Percentiles rank a stretch among this genome's conserved stretches.
Conservation (phyloP, 1,140 invertebrate genomes). For the Drosophila watanabei region DNA sequence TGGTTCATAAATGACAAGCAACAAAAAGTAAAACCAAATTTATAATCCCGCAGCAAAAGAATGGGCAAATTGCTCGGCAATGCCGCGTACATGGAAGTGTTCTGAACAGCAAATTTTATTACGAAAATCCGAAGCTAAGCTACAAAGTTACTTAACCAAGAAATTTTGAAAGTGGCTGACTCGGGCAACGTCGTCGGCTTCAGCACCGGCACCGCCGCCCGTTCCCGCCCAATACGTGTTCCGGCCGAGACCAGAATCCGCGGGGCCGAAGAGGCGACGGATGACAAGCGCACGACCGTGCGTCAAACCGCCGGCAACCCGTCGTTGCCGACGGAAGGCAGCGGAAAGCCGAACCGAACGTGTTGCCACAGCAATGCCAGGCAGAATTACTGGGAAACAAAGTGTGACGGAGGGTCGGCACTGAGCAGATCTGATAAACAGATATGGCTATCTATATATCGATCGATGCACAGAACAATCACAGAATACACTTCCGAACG, state of each 20-base stretch:
- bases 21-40: constrained; percentile 1
- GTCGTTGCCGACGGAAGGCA: constrained; percentile 79
- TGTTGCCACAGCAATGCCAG: constrained; percentile 79
- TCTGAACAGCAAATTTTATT: constrained; percentile 85
- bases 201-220: constrained; percentile 72
- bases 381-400: constrained; percentile 84
- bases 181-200: constrained; percentile 83
- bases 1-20: too few relatives aligned
- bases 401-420: constrained; percentile 85
- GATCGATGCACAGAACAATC: constrained; percentile 86
- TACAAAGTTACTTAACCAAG: constrained; percentile 86
- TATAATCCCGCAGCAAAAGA: constrained; percentile 59
- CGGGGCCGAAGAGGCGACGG: constrained; percentile 62
- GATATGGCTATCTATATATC: constrained; percentile 77
- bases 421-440: constrained; percentile 86
- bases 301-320: constrained; percentile 77
- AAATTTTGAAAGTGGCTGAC: constrained; percentile 86
- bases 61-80: constrained; percentile 86
- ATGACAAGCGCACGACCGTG: constrained; percentile 71
- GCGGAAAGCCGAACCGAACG: constrained; percentile 75
- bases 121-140: constrained; percentile 86
- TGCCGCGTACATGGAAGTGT: constrained; percentile 85
- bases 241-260: constrained; percentile 61
- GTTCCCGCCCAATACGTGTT: constrained; percentile 62
- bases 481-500: constrained; percentile 83